phyloP scores from a whole-genome alignment of 2,797 vertebrate genomes.

The Lagocephalus sceleratus region DNA sequence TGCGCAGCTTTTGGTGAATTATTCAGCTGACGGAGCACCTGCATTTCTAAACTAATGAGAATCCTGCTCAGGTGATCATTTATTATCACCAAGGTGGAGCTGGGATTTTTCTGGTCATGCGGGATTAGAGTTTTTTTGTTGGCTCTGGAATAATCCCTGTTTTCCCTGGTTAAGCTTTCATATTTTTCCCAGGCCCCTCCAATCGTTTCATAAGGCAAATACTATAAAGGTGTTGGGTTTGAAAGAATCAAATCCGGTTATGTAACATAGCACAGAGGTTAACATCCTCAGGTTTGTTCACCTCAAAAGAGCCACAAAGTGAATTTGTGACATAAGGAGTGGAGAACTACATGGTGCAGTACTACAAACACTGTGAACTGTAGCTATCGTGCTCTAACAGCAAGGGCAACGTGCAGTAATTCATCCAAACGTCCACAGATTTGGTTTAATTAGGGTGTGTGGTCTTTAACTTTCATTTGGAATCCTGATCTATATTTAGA shows the following conservation, averaged over 20 bases:
- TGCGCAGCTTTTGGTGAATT: neutral
- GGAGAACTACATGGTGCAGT: neutral
- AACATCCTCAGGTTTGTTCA: neutral
- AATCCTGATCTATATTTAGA: no score
- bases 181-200: neutral
- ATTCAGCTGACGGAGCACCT: conserved; percentile 37
- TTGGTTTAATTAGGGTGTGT: no score
- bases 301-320: neutral
- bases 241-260: neutral
- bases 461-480: no score
- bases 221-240: neutral
- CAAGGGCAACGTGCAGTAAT: no score
- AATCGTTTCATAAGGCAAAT: neutral
- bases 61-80: conserved; percentile 53
- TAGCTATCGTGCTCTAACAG: no score
- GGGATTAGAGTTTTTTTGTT: conserved; percentile 21
- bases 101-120: conserved; percentile 17
- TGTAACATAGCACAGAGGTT: neutral
- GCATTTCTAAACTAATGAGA: conserved; percentile 64
- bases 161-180: conserved; percentile 4
- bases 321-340: neutral
- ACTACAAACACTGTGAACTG: no score
- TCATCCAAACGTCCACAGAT: no score
- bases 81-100: conserved; percentile 44
- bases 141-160: conserved; percentile 27